Evolutionary conservation across 2,113 vertebrate genomes (phyloP), one percentile per base, ranked within the genome.

Genomic region (Thermophis baileyi): DNA sequence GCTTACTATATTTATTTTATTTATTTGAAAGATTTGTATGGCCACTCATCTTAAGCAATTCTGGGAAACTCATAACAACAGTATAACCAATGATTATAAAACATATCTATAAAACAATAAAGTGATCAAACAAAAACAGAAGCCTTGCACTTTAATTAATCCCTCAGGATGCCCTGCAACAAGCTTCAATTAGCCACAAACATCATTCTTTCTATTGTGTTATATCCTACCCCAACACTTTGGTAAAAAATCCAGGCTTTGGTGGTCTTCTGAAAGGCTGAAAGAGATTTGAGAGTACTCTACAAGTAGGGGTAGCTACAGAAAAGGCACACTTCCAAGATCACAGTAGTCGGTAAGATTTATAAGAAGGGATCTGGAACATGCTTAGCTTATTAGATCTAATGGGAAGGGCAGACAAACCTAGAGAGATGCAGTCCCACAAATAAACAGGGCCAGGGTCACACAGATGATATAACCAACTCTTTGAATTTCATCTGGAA

Each of bases 1-100:
- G 91, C 95, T 97, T 92, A 92, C 95, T 96, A 86, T 94, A 12
- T 30, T 30, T 63, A 30, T 30, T 63, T 63, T 63, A 63, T 30
- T 63, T 63, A 63, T 63, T 63, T 63, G 63, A 69, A 69, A 69
- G 4, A n/a, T n/a, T 69, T 69, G 30, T 69, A 69, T 69, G 63
- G 4, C 63, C 30, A 69, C 30, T 69, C 63, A 69, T 6, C 30
- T 69, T 69, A n/a, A 69, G 16, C 30, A 69, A 69, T 30, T n/a
- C 30, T n/a, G 27, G 4, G 30, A 16, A 69, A 69, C 63, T 69
- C 63, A 14, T n/a, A 69, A 69, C 57, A 60, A 60, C 12, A 69
- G 5, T 69, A 69, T 69, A 69, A 69, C 63, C 63, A 69, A n/a
- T 30, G 2, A 69, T n/a, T 69, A 69, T 69, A n/a, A 69, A 69